These are phyloP conservation scores for Ectemnius lituratus DNA, from an alignment of 2,888 invertebrate species.

Conservation along the genomic window DNA sequence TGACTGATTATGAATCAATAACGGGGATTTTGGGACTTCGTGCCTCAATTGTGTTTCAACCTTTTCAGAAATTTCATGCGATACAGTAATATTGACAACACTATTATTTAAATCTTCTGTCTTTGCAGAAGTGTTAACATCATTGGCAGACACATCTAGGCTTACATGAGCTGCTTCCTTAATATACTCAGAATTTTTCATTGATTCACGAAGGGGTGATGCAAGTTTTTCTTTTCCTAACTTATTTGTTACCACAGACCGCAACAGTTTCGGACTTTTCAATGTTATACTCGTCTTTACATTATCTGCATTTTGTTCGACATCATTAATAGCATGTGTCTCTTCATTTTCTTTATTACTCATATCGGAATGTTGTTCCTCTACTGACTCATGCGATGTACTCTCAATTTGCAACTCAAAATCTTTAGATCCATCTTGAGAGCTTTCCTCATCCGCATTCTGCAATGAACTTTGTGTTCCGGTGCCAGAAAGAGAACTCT, in stretches of 20 bases:
- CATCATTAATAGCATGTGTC: conserved; percentile 22
- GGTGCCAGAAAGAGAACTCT: neutral
- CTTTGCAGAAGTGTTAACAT: no score
- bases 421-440: conserved; percentile 1
- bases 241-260: conserved; percentile 7
- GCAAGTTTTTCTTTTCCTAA: conserved; percentile 21
- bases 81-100: no score
- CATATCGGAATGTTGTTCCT: conserved; percentile 36
- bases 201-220: conserved; percentile 5
- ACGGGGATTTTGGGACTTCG: no score
- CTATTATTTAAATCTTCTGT: no score
- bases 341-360: conserved; percentile 46
- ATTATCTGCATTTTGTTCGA: conserved; percentile 15
- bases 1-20: neutral
- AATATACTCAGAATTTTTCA: conserved; percentile 14
- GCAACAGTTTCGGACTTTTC: conserved; percentile 17
- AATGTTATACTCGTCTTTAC: conserved; percentile 5
- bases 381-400: conserved; percentile 6
- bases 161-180: conserved; percentile 18
- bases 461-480: neutral
- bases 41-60: no score
- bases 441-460: neutral
- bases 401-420: neutral
- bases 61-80: no score
- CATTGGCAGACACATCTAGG: neutral